Evolutionary conservation across 1,140 invertebrate species (phyloP).

Genomic region (Arion vulgaris): DNA sequence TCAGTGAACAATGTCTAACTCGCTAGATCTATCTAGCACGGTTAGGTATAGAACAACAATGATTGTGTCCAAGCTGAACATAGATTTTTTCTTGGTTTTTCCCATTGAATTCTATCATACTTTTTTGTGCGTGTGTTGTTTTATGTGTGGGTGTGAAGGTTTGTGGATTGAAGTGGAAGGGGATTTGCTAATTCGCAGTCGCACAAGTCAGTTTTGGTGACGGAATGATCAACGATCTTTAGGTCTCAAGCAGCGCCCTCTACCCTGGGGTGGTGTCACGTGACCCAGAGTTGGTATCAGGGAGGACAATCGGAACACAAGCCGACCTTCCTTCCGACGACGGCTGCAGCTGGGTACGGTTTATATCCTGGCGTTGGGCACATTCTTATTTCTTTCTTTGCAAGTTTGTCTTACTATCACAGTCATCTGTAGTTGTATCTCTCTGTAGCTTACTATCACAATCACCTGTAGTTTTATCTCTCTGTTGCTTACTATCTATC

Average conservation of each 20-base stretch:
- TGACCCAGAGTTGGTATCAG: neutral
- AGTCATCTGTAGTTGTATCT: no score
- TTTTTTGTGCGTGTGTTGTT: neutral
- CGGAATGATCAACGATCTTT: neutral
- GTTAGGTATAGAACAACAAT: neutral
- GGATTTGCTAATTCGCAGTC: neutral
- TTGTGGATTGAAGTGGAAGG: neutral
- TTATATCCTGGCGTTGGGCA: neutral
- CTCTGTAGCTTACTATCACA: no score
- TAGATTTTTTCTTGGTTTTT: neutral
- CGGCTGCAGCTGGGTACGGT: neutral
- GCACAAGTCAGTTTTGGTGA: neutral
- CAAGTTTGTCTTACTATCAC: neutral
- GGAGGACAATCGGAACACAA: neutral
- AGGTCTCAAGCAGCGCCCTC: neutral
- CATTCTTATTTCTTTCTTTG: neutral
- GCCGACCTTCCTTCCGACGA: neutral
- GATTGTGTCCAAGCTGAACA: neutral
- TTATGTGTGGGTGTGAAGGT: neutral
- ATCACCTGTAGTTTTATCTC: no score
- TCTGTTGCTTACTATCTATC: no score
- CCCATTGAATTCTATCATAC: no score
- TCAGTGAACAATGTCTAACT: neutral
- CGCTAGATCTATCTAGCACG: neutral
- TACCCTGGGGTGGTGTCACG: constrained; percentile 10